Base-by-base conservation (phyloP, 1,140 invertebrate species). In the Orchestia grillus region DNA sequence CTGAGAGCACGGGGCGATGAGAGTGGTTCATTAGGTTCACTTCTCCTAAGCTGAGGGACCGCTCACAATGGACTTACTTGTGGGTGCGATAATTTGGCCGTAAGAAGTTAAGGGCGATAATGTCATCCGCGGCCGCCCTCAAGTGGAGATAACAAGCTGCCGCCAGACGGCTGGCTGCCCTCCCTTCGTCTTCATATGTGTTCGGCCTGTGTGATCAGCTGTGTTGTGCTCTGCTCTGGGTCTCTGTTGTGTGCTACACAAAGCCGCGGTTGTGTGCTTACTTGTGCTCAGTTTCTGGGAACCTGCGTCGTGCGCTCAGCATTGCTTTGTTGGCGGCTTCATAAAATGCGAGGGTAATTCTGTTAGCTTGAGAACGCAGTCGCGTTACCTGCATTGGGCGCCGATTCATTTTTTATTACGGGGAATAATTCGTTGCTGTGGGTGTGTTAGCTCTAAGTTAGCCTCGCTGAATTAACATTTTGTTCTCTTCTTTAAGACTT, bases 61-160 rank as follows among this genome's bases (percentile, higher is more conserved):
- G 62, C 11, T 77, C 62, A 77, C 62, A 77, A 23, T 77, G 28
- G 15, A 77, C 62, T 77, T 77, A 77, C 62, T 77, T 77, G 62
- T 77, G 62, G 62, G 11, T 77, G 62, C 62, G 36, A 77, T 77
- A 77, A 77, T 77, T 77, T 28, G 62, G 62, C 62, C 62, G 11
- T 77, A 77, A 77, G 62, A 77, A 77, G 62, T 77, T 77, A 77
- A 77, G 62, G 62, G 62, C 62, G 62, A 77, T 77, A 77, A 77
- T 77, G 62, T 77, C 62, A 77, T 77, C 62, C 62, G 62, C 62
- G 62, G 62, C 62, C 62, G 28, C 62, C 62, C 11, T 77, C 36
- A 77, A 77, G 62, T 77, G 62, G 62, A 77, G 62, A 77, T 77
- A 77, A 77, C 62, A 77, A 77, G 62, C 62, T 19, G 62, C 62